Base-by-base conservation (phyloP, 2,888 invertebrate genomes). In the Dromius quadrimaculatus region DNA sequence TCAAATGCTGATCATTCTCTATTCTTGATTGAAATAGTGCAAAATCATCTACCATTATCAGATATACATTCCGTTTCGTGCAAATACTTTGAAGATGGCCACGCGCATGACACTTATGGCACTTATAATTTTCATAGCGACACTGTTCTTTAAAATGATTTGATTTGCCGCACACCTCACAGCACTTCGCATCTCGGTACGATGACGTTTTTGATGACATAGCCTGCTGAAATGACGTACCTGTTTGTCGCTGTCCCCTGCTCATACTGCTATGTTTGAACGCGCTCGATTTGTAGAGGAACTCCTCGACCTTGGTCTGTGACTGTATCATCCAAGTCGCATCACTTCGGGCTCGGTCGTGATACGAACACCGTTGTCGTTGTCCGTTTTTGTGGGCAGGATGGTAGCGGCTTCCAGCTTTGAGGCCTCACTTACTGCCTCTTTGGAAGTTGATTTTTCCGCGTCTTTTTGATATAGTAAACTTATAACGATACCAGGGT, bases 81-180 rank as follows among this genome's bases (percentile, higher is more conserved):
- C 50, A 22, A 3, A 50, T 17, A 2, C n/a, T 11, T 50, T 22
- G 23, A 22, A 50, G 28, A 50, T 23, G 50, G 22, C 50, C 50
- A 17, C 50, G 50, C 17, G 11, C 17, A 22, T 50, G 20, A 17
- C 50, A 50, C 1, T 50, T 50, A 50, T 50, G 1, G 50, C 50
- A 50, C 23, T 22, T 17, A 50, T 50, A 50, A 50, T 22, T 50
- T 50, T 20, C 22, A n/a, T 22, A 50, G 20, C 22, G 20, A 23
- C 50, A 50, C 23, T 22, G 50, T 6, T 11, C 13, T 22, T 47
- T 50, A 1, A 11, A 1, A 28, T 50, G 23, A 50, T 50, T 50
- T 9, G 11, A 2, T 50, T 50, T 50, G 22, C 50, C 50, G 17
- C 50, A 50, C 11, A 50, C 23, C 50, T 28, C 22, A 50, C 50